Percentiles rank a stretch among this genome's conserved stretches.
Evolutionary conservation across 1,140 invertebrate genomes (phyloP).

Genomic region (Cyrtorhinus lividipennis): DNA sequence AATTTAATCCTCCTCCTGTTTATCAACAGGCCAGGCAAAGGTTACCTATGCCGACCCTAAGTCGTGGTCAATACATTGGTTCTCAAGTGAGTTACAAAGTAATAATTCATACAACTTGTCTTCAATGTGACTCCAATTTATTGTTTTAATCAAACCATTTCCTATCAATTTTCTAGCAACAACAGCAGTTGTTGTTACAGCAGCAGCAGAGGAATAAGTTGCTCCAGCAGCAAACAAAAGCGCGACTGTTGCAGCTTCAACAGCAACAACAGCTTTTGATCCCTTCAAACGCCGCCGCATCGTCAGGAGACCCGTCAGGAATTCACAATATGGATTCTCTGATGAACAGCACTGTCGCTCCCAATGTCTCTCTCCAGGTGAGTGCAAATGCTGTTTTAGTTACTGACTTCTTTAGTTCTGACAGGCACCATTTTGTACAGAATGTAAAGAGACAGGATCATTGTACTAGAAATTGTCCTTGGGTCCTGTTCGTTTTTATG

Average conservation of each 20-base stretch:
- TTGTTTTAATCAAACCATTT: conserved; percentile 2
- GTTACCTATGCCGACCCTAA: conserved; percentile 16
- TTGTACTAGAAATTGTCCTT: too few relatives aligned
- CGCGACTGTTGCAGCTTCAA: conserved; percentile 38
- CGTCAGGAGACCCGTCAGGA: conserved; percentile 28
- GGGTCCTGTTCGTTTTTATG: too few relatives aligned
- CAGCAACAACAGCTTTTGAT: conserved; percentile 55
- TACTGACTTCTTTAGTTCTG: background rate
- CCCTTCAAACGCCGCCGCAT: conserved; percentile 44
- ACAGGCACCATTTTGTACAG: too few relatives aligned
- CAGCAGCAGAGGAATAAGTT: conserved; percentile 23
- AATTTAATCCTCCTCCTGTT: conserved; percentile 27
- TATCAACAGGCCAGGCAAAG: conserved; percentile 26
- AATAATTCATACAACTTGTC: background rate
- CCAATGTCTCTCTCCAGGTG: conserved; percentile 58
- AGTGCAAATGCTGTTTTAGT: too few relatives aligned
- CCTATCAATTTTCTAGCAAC: conserved; percentile 16
- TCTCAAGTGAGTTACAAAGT: background rate
- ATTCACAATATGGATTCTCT: conserved; percentile 62
- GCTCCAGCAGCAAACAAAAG: conserved; percentile 31
- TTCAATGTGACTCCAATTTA: background rate
- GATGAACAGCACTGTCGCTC: conserved; percentile 63
- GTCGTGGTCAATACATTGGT: conserved; percentile 10
- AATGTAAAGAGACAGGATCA: too few relatives aligned
- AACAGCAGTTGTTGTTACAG: conserved; percentile 18